Conservation (phyloP, 2,113 vertebrate genomes). For the Mus pahari region DNA sequence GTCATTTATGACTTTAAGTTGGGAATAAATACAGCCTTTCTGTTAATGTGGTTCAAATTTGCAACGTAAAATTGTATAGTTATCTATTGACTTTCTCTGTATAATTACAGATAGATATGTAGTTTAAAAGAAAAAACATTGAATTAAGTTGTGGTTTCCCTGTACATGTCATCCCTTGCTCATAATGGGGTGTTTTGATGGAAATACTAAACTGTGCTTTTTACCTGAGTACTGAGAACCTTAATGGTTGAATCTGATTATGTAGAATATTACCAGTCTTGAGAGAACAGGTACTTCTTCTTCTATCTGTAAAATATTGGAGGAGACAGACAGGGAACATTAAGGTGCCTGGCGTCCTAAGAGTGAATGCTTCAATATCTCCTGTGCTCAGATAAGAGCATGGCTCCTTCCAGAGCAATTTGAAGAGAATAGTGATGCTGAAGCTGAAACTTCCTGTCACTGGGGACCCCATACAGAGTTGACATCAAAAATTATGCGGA, state of each 20-base stretch:
- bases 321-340: not conserved
- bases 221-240: conserved; percentile 13
- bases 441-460: not conserved
- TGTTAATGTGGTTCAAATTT: conserved; percentile 5
- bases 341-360: not conserved
- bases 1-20: conserved; percentile 19
- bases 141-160: conserved; percentile 7
- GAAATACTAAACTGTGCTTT: conserved; percentile 46
- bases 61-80: not conserved
- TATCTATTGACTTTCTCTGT: not conserved
- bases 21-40: not conserved
- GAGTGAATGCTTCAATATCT: not conserved
- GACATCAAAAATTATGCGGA: not conserved
- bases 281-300: not conserved
- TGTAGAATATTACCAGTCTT: not conserved
- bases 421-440: not conserved
- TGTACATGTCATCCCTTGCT: not conserved
- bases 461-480: not conserved
- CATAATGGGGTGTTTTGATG: not conserved
- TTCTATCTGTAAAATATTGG: not conserved
- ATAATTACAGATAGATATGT: not conserved
- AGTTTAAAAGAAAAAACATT: not conserved
- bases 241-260: not conserved
- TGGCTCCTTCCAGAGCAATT: not conserved
- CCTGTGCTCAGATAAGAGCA: not conserved